Percentiles rank a stretch among this genome's conserved stretches.
phyloP scores from a whole-genome alignment of 2,113 vertebrate genomes.

The Fulica atra region DNA sequence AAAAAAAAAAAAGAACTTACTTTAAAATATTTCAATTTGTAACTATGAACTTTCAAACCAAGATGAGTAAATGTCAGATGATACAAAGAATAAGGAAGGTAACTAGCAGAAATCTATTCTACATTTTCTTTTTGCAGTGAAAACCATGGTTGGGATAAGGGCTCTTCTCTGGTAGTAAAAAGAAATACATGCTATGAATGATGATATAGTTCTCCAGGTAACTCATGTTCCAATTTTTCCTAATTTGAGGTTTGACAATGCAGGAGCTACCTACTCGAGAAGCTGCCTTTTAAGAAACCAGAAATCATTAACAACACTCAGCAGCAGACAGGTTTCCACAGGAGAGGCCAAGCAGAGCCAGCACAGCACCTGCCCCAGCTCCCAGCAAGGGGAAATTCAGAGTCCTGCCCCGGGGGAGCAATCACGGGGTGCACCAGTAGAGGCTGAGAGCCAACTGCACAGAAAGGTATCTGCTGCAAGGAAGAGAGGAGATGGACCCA shows the following conservation, averaged over 20 bases:
- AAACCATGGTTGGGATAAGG: background rate
- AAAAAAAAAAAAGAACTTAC: background rate
- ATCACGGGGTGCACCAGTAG: background rate
- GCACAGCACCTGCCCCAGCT: background rate
- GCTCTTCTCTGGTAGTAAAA: background rate
- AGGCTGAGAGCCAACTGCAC: background rate
- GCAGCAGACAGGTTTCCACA: rapidly evolving
- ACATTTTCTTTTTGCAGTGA: background rate
- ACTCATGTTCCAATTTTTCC: background rate
- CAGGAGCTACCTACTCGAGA: background rate
- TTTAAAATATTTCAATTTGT: background rate
- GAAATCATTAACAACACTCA: background rate
- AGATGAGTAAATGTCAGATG: background rate
- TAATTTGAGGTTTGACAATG: background rate
- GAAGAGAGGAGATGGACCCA: background rate
- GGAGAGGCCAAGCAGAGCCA: background rate
- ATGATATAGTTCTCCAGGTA: background rate
- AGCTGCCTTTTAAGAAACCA: background rate
- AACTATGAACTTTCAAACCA: background rate
- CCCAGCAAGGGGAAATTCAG: background rate
- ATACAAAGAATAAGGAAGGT: background rate
- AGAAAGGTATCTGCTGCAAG: background rate
- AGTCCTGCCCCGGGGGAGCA: background rate
- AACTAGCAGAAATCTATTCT: background rate
- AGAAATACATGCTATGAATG: background rate